A percentile compares a stretch with the other conserved stretches of the same genome.
These are phyloP conservation scores for Salminus brasiliensis DNA, from an alignment of 2,113 vertebrate species.

Conservation along the genomic window DNA sequence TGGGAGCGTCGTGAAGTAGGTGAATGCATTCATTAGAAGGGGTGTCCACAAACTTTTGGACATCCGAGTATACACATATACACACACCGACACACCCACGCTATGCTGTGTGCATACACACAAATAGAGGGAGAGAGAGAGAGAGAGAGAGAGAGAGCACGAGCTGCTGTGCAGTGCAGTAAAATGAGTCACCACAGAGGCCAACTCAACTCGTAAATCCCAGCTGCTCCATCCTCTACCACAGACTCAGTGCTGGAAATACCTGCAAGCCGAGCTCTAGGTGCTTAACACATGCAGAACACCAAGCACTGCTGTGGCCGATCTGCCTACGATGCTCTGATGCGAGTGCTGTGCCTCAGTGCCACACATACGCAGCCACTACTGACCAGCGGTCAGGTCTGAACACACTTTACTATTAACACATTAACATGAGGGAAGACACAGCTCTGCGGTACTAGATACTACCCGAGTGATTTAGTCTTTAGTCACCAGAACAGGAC, in stretches of 20 bases:
- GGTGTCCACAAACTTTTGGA: no score
- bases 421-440: no score
- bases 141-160: conserved; percentile 2
- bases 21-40: no score
- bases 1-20: no score
- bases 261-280: neutral
- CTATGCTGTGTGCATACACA: no score
- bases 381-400: neutral
- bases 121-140: no score
- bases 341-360: neutral
- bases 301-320: neutral
- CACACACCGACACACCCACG: no score
- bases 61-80: neutral
- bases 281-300: neutral
- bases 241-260: neutral
- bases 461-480: no score
- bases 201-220: conserved; percentile 29
- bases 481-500: no score
- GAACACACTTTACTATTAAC: no score
- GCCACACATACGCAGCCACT: neutral
- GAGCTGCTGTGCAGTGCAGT: conserved; percentile 28
- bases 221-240: neutral
- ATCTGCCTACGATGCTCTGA: no score
- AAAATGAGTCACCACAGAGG: conserved; percentile 51
- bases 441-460: no score